These are phyloP conservation scores for Hyposoter dolosus DNA, from an alignment of 2,888 invertebrate species.

Conservation along the genomic window DNA sequence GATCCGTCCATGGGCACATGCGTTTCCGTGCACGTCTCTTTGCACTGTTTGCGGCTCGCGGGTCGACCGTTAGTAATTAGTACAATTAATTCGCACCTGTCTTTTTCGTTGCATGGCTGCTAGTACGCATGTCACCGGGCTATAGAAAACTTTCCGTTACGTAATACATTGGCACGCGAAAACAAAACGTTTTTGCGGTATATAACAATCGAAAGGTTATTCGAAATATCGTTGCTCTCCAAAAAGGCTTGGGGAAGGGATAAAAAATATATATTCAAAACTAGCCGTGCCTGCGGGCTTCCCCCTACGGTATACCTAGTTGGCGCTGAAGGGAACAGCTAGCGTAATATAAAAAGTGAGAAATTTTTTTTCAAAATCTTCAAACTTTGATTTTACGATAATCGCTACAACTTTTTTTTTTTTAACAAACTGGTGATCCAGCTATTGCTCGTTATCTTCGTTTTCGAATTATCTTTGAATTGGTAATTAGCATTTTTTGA, in stretches of 20 bases:
- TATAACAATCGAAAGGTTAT: not conserved
- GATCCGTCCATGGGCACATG: not conserved
- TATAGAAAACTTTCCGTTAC: conserved; percentile 38
- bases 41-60: conserved; percentile 31
- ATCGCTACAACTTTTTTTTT: no score
- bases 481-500: no score
- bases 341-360: no score
- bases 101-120: conserved; percentile 68
- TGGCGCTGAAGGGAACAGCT: no score
- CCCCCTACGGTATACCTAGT: no score
- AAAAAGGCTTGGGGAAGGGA: not conserved
- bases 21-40: conserved; percentile 23
- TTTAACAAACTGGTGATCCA: no score
- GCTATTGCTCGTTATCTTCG: no score
- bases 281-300: no score
- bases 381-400: no score
- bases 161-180: not conserved
- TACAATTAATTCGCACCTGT: conserved; percentile 82
- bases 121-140: conserved; percentile 7
- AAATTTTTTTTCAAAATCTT: no score
- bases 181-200: not conserved
- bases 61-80: conserved; percentile 75
- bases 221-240: not conserved
- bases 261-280: not conserved
- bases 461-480: no score